Evolutionary conservation across 35 echinoderm and acorn worm species (phyloP).

Genomic region (Eucidaris tribuloides): DNA sequence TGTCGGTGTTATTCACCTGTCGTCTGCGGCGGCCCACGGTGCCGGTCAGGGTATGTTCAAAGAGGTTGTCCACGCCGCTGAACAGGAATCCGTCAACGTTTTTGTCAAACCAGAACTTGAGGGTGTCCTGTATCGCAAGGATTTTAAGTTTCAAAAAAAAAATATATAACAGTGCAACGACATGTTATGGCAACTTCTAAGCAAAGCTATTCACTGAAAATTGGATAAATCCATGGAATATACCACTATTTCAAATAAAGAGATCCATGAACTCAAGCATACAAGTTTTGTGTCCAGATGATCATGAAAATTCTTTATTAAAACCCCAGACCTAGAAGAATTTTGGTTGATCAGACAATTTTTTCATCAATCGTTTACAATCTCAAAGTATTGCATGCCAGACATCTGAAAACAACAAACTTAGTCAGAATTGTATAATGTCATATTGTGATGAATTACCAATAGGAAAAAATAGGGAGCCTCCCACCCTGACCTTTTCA

Average conservation of each 20-base stretch:
- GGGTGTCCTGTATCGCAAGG: constrained; percentile 40
- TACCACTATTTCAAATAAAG: neutral
- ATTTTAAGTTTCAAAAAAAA: constrained; percentile 4
- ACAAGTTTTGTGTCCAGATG: neutral
- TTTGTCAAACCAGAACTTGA: constrained; percentile 64
- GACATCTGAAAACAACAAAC: no score
- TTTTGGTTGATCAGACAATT: no score
- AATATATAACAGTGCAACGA: neutral
- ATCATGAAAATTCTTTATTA: no score
- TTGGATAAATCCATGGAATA: neutral
- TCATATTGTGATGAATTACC: no score
- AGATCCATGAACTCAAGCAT: neutral
- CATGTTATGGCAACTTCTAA: neutral
- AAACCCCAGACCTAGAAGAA: no score
- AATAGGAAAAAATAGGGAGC: no score
- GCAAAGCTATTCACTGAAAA: neutral
- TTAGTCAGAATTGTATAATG: no score
- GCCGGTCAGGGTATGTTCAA: constrained; percentile 34
- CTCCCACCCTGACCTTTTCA: no score
- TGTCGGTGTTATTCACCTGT: neutral
- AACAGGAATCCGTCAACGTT: constrained; percentile 79
- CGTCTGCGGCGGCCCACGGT: constrained; percentile 35
- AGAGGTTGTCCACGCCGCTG: constrained; percentile 52
- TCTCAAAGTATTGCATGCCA: no score
- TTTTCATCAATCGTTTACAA: no score